Evolutionary conservation across 1,140 invertebrate genomes (phyloP), one percentile per base, ranked within the genome.

Genomic region (Heliconius congener): DNA sequence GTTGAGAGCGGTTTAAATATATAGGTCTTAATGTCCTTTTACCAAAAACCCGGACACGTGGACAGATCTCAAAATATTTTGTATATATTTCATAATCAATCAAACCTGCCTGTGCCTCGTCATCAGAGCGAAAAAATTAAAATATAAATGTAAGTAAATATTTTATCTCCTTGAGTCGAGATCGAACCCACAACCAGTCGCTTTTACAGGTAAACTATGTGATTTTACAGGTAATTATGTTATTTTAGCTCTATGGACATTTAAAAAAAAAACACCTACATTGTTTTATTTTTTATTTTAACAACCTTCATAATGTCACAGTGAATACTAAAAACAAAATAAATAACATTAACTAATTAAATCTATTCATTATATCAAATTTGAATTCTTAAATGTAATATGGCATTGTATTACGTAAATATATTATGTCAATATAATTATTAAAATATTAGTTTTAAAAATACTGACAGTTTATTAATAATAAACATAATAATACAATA

Each of bases 341-440:
- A 86, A 87, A 86, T 86, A 87, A 85, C 66, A 60, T 84, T 78
- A 71, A 76, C 82, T 89, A 87, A 82, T 77, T 73, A 77, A 9
- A 72, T 76, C 81, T 88, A 84, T 75, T 80, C 34, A 80, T 73
- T 74, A 76, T 74, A 27, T 76, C 60, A 76, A 60, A 70, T 81
- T 71, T 18, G 34, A 70, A 71, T 75, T 74, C 76, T 77, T 84
- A 84, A 55, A 78, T 74, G 52, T 82, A 84, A 82, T 84, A 82
- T 84, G 83, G 83, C 83, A 84, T 80, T 80, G 76, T 60, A 76
- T 74, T 76, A 76, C 74, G 18, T 72, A 72, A 70, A 37, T 30
- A 66, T 66, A 66, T 66, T 16, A 66, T 66, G n/a, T 66, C 23
- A 66, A 66, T 66, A 66, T 27, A 66, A 66, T 27, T 66, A 30